phyloP scores from a whole-genome alignment of 2,113 vertebrate genomes.

The Pelecanoides urinatrix region DNA sequence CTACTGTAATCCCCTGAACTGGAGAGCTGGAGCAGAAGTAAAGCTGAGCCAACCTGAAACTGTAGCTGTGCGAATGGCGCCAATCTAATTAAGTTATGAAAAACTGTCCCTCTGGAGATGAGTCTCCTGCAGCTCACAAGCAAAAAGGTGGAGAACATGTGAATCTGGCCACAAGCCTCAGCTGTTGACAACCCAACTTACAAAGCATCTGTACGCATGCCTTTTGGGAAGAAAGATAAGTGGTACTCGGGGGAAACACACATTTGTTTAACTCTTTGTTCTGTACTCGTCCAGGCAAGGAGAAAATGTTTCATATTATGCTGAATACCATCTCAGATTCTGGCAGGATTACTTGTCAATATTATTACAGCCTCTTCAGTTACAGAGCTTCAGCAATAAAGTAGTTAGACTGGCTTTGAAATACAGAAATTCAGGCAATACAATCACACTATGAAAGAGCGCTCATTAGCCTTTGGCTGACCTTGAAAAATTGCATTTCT shows the following conservation, averaged over 20 bases:
- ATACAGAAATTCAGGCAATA: constrained; percentile 64
- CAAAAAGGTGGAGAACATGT: constrained; percentile 41
- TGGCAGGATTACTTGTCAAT: constrained; percentile 55
- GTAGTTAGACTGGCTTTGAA: constrained; percentile 55
- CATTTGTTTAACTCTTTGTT: constrained; percentile 56
- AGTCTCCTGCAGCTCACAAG: constrained; percentile 35
- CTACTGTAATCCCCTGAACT: constrained; percentile 56
- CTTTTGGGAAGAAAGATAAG: constrained; percentile 51
- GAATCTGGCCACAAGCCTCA: constrained; percentile 47
- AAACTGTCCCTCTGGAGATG: constrained; percentile 52
- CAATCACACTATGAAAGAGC: constrained; percentile 46
- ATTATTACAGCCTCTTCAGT: constrained; percentile 63
- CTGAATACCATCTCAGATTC: constrained; percentile 46
- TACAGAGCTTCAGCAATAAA: constrained; percentile 61
- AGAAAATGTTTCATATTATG: constrained; percentile 53
- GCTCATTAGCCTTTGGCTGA: constrained; percentile 71
- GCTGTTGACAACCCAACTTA: constrained; percentile 34
- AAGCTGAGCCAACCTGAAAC: constrained; percentile 43
- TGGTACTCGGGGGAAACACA: not conserved
- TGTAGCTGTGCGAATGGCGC: not conserved
- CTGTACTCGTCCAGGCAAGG: constrained; percentile 4
- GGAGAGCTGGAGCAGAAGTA: constrained; percentile 29
- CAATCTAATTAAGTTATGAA: constrained; percentile 65
- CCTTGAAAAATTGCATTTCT: constrained; percentile 47
- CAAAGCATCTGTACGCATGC: constrained; percentile 27